phyloP scores from a whole-genome alignment of 2,797 vertebrate species.

The Threskiornis aethiopicus region DNA sequence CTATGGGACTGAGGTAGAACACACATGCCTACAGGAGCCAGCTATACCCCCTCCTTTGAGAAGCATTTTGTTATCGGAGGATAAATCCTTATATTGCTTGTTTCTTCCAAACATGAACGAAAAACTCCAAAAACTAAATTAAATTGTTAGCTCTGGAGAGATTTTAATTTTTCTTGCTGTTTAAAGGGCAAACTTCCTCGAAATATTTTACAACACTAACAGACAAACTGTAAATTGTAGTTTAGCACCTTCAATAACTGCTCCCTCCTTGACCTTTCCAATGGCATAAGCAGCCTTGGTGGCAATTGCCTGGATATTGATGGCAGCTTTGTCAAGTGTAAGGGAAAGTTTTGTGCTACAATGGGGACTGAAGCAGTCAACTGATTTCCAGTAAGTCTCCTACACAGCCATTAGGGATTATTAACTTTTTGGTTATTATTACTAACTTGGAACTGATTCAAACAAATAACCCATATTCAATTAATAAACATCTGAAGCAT shows the following conservation, averaged over 20 bases:
- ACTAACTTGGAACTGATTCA: background rate
- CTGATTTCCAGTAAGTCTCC: background rate
- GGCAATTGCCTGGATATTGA: background rate
- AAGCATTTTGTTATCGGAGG: background rate
- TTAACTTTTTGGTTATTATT: background rate
- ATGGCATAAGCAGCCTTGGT: background rate
- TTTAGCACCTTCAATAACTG: background rate
- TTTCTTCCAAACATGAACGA: background rate
- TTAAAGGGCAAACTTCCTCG: background rate
- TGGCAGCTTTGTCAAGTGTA: background rate
- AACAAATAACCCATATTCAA: background rate
- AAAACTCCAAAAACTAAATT: background rate
- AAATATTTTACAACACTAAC: background rate
- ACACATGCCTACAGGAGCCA: background rate
- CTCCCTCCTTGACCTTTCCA: background rate
- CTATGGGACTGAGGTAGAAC: background rate
- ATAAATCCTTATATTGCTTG: background rate
- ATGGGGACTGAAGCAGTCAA: background rate
- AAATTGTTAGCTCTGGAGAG: background rate
- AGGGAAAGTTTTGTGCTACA: background rate
- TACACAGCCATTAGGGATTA: background rate
- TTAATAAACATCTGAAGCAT: background rate
- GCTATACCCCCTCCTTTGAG: background rate
- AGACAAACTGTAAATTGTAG: background rate
- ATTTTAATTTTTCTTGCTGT: background rate